phyloP scores from a whole-genome alignment of 2,888 invertebrate species.

The Andrena chrysosceles region DNA sequence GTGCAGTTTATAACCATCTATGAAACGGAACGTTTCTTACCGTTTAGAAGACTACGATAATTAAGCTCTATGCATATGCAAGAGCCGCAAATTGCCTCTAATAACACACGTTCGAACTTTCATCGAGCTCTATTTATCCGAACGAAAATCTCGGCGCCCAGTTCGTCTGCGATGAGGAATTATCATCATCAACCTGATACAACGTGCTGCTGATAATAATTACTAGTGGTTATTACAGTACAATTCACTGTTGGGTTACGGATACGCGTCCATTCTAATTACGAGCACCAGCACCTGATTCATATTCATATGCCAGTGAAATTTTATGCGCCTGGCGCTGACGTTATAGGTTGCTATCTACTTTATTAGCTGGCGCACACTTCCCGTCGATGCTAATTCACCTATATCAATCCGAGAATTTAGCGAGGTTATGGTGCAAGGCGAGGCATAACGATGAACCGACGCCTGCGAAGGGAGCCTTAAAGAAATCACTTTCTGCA shows the following conservation, averaged over 20 bases:
- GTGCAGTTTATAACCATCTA: not conserved
- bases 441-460: constrained; percentile 11
- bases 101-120: constrained; percentile 50
- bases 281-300: constrained; percentile 55
- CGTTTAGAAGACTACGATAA: constrained; percentile 43
- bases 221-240: constrained; percentile 72
- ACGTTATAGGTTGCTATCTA: constrained; percentile 46
- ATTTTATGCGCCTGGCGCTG: constrained; percentile 58
- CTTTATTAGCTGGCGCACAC: constrained; percentile 61
- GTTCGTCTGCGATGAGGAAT: not conserved
- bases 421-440: constrained; percentile 35
- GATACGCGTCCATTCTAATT: constrained; percentile 69
- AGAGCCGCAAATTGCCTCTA: constrained; percentile 37
- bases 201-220: constrained; percentile 67
- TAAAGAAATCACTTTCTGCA: not conserved
- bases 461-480: not conserved
- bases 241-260: constrained; percentile 71
- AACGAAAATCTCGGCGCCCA: constrained; percentile 45
- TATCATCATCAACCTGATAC: constrained; percentile 35
- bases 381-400: constrained; percentile 66
- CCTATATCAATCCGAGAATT: constrained; percentile 47
- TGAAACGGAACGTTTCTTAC: not conserved
- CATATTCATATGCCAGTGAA: constrained; percentile 66
- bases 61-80: constrained; percentile 43
- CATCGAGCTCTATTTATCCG: constrained; percentile 56